Percentiles rank a stretch among this genome's conserved stretches.
phyloP scores from a whole-genome alignment of 1,140 invertebrate species.

The Anthonomus grandis region DNA sequence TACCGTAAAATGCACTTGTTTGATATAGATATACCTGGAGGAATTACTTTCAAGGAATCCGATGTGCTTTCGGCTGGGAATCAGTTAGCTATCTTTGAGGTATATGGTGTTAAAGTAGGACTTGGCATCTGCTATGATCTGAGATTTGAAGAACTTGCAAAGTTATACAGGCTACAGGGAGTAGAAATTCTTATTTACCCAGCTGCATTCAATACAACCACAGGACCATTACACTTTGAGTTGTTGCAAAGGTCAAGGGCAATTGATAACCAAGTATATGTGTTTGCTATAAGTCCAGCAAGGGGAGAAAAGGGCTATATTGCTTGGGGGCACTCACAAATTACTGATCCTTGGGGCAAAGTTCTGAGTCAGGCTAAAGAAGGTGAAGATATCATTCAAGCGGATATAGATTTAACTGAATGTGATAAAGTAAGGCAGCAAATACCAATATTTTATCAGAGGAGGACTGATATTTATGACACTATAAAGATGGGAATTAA shows the following conservation, averaged over 20 bases:
- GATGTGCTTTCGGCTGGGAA: constrained; percentile 76
- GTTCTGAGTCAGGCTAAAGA: constrained; percentile 68
- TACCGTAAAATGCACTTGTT: constrained; percentile 90
- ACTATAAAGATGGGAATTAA: constrained; percentile 51
- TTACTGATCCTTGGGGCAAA: constrained; percentile 86
- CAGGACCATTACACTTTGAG: constrained; percentile 91
- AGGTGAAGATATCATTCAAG: constrained; percentile 68
- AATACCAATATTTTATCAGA: constrained; percentile 75
- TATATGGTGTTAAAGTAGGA: constrained; percentile 79
- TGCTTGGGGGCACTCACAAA: constrained; percentile 84
- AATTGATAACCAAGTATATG: constrained; percentile 82
- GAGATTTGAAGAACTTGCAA: constrained; percentile 85
- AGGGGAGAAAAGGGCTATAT: constrained; percentile 74
- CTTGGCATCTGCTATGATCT: constrained; percentile 97
- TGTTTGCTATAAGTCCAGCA: constrained; percentile 74
- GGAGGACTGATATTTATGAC: constrained; percentile 77
- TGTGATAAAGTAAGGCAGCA: constrained; percentile 74
- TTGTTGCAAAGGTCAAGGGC: constrained; percentile 76
- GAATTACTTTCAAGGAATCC: constrained; percentile 92
- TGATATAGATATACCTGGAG: constrained; percentile 91
- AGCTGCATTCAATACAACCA: constrained; percentile 95
- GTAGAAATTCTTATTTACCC: constrained; percentile 41
- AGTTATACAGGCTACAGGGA: constrained; percentile 64
- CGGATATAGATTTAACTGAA: constrained; percentile 73
- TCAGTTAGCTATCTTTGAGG: constrained; percentile 70